Evolutionary conservation across 2,888 invertebrate species (phyloP), one percentile per base, ranked within the genome.

Genomic region (Lymantria dispar): DNA sequence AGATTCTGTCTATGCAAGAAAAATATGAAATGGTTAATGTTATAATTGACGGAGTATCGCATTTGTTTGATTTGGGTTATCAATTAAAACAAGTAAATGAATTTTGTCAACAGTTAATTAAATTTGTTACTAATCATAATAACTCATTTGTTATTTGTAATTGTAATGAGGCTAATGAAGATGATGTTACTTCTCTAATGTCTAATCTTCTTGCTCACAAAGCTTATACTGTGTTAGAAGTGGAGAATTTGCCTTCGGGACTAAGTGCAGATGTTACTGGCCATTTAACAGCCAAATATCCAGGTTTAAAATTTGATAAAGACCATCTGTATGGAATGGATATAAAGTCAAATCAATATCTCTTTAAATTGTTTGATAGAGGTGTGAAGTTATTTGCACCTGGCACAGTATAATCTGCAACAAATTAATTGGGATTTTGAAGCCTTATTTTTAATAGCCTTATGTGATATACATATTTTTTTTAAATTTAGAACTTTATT

Each of bases 341-440:
- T 37, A 56, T 74, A 11, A 85, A 85, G 62, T 68, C 79, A 44
- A 68, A 68, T 31, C 72, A 72, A 57, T 94, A 93, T 76, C 90
- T 94, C 49, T 96, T 94, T 71, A 96, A 95, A 85, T 91, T 96
- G 52, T 93, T 93, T 78, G 96, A 96, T 78, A 93, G 94, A 72
- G 95, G 95, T 69, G 93, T 96, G 3, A 95, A 95, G 76, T 91
- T 95, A 41, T 94, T 95, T 77, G 93, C 94, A 60, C 95, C 95
- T 1, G 96, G 96, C 39, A 92, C 85, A n/a, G 80, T 89, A 40
- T 82, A 33, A 33, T 22, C 22, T 22, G 22, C 22, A 22, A 3
- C 5, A 22, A 22, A 22, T 22, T 22, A 22, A 22, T 3, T 22
- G 22, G 5, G 22, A 22, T 22, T 22, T 22, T 22, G 22, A 5